phyloP scores from a whole-genome alignment of 37 sponge, comb jelly and placozoan genomes.

The Petrosia ficiformis region DNA sequence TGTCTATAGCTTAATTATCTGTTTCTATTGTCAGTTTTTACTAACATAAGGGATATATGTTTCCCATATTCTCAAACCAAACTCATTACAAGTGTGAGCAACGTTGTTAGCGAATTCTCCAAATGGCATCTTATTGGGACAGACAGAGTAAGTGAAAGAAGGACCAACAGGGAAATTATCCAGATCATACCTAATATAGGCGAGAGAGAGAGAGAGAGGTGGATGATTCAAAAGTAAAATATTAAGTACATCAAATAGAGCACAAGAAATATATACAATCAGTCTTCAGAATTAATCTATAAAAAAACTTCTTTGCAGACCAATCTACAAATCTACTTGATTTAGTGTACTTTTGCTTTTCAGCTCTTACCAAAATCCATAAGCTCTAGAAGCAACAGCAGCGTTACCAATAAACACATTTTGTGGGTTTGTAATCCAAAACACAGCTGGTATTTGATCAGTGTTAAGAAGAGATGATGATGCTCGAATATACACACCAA shows the following conservation, averaged over 20 bases:
- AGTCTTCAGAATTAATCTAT: not conserved
- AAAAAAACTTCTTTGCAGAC: not conserved
- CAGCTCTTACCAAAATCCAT: slow-evolving; percentile 77
- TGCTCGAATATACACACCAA: slow-evolving; percentile 77
- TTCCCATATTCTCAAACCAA: slow-evolving; percentile 90
- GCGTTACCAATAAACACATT: slow-evolving; percentile 84
- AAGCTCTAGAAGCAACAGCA: slow-evolving; percentile 80
- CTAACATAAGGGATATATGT: slow-evolving; percentile 65
- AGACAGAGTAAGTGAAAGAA: slow-evolving; percentile 59
- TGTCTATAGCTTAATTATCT: too few relatives aligned
- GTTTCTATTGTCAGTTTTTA: too few relatives aligned
- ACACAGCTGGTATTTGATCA: slow-evolving; percentile 85
- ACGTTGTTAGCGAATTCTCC: slow-evolving; percentile 75
- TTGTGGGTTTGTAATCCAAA: slow-evolving; percentile 90
- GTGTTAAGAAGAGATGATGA: slow-evolving; percentile 86
- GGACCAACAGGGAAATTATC: slow-evolving; percentile 79
- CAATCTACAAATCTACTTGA: not conserved
- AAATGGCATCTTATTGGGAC: slow-evolving; percentile 78
- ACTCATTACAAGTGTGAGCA: slow-evolving; percentile 83
- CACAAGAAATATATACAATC: not conserved
- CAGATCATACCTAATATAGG: slow-evolving; percentile 66
- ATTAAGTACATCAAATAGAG: not conserved
- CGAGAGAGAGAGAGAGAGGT: not conserved
- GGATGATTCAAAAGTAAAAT: not conserved
- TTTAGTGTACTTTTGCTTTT: not conserved